phyloP scores from a whole-genome alignment of 1,140 invertebrate genomes.

The Chironomus striatipennis region DNA sequence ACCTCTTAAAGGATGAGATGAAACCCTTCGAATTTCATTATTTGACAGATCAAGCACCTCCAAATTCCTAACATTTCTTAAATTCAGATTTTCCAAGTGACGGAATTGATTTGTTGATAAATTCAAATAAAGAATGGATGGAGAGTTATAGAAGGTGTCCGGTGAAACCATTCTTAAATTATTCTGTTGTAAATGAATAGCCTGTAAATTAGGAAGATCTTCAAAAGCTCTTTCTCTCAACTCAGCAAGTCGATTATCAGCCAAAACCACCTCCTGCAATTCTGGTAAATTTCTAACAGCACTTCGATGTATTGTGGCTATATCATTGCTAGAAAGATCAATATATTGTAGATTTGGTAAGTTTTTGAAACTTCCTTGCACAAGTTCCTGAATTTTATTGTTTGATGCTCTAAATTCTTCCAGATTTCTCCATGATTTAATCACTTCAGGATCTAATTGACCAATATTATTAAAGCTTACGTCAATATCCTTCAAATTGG shows the following conservation, averaged over 20 bases:
- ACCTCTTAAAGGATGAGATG: constrained; percentile 49
- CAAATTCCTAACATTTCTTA: constrained; percentile 60
- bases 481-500: constrained; percentile 59
- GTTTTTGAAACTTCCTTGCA: constrained; percentile 61
- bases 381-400: constrained; percentile 65
- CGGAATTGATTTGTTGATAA: constrained; percentile 67
- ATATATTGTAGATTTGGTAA: constrained; percentile 60
- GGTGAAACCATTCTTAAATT: constrained; percentile 58
- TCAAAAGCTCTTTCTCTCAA: constrained; percentile 64
- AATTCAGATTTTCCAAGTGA: constrained; percentile 59
- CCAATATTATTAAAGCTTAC: constrained; percentile 73
- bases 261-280: constrained; percentile 65
- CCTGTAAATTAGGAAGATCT: constrained; percentile 62
- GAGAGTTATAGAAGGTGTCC: constrained; percentile 68
- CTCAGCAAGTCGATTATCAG: constrained; percentile 63
- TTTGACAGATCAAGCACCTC: constrained; percentile 72
- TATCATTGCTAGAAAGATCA: constrained; percentile 72
- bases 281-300: constrained; percentile 66
- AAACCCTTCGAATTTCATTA: constrained; percentile 63
- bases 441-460: constrained; percentile 52
- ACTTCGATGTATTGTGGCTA: constrained; percentile 65
- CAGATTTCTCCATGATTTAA: constrained; percentile 56
- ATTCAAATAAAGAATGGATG: constrained; percentile 71
- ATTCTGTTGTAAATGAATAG: constrained; percentile 74
- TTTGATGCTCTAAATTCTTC: constrained; percentile 57